These are phyloP conservation scores for Isaurus tuberculatus DNA, from an alignment of 92 coral and sea anemone genomes.

Conservation along the genomic window DNA sequence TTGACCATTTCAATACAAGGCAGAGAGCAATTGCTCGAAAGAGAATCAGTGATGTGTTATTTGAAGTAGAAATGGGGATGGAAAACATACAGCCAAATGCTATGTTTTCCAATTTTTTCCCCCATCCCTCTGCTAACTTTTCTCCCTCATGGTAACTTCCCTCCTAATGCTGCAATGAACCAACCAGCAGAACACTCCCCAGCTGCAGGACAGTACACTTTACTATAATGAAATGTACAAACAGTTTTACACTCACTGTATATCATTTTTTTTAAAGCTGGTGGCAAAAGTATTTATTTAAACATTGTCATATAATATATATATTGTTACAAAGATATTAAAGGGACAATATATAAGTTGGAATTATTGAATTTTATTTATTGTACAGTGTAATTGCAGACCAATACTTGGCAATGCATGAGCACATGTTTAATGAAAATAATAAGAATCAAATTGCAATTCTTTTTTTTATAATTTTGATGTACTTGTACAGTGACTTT, in stretches of 20 bases:
- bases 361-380: neutral
- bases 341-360: neutral
- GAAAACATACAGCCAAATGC: constrained; percentile 6
- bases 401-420: neutral
- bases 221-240: neutral
- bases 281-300: neutral
- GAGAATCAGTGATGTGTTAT: constrained; percentile 34
- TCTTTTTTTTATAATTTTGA: neutral
- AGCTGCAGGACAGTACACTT: constrained; percentile 9
- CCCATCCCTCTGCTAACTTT: neutral
- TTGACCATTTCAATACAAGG: constrained; percentile 47
- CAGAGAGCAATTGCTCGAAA: neutral
- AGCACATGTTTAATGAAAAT: neutral
- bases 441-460: neutral
- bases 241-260: neutral
- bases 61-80: constrained; percentile 24
- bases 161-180: neutral
- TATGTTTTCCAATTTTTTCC: constrained; percentile 8
- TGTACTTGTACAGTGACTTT: neutral
- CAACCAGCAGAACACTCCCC: neutral
- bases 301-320: too few relatives aligned
- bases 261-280: neutral
- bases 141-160: neutral
- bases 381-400: neutral
- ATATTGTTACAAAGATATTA: neutral